A percentile compares a stretch with the other conserved stretches of the same genome.
phyloP scores from a whole-genome alignment of 2,797 vertebrate genomes.

The Echeneis naucrates region DNA sequence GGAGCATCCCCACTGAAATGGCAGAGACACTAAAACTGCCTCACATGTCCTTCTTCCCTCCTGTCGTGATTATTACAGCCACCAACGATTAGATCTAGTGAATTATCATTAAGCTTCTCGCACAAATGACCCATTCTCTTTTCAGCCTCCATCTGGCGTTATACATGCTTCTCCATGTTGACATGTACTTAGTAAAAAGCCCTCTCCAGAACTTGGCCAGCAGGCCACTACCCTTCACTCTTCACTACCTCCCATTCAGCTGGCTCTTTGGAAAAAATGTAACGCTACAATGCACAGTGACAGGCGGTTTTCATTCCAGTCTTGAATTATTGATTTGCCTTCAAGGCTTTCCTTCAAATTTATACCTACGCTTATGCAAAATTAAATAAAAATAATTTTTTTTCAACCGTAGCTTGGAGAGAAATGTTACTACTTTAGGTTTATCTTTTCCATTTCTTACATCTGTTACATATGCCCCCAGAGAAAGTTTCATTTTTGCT shows the following conservation, averaged over 20 bases:
- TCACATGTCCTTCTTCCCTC: background rate
- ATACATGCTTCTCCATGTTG: conserved; percentile 14
- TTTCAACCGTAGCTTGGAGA: conserved; percentile 39
- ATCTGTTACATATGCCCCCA: conserved; percentile 15
- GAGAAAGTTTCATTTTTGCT: conserved; percentile 4
- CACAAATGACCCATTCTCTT: background rate
- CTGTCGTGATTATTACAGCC: background rate
- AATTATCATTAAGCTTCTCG: no score
- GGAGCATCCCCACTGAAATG: background rate
- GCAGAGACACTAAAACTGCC: background rate
- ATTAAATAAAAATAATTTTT: conserved; percentile 44
- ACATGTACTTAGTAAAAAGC: conserved; percentile 15
- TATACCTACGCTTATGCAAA: conserved; percentile 28
- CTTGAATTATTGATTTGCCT: conserved; percentile 54
- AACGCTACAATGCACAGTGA: no score
- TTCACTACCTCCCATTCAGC: conserved; percentile 26
- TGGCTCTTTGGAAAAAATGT: conserved; percentile 23
- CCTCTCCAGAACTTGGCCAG: background rate
- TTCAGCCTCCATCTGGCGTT: background rate
- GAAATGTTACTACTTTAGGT: conserved; percentile 1
- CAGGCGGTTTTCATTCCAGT: conserved; percentile 46
- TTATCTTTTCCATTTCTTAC: background rate
- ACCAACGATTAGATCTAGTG: background rate
- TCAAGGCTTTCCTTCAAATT: conserved; percentile 38
- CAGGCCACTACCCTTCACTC: conserved; percentile 3